Evolutionary conservation across 2,113 vertebrate genomes (phyloP).

Genomic region (Sterna hirundo): DNA sequence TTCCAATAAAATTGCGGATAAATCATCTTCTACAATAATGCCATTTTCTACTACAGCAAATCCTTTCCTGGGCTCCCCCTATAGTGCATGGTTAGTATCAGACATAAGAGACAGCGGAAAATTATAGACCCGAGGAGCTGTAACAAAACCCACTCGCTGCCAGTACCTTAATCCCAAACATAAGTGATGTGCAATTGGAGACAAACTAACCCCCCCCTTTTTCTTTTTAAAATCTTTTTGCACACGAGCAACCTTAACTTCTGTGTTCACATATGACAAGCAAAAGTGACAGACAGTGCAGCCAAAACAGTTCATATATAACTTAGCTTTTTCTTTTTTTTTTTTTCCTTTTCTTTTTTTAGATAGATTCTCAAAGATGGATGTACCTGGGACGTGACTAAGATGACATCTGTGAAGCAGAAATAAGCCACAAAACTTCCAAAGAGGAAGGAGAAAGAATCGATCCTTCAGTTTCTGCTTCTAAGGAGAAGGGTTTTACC

Average conservation of each 20-base stretch:
- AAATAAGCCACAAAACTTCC: slow-evolving; percentile 67
- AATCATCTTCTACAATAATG: background rate
- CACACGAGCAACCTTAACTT: slow-evolving; percentile 76
- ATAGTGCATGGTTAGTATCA: slow-evolving; percentile 42
- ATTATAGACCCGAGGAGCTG: slow-evolving; percentile 30
- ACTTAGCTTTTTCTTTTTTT: slow-evolving; percentile 66
- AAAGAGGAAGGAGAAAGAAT: slow-evolving; percentile 54
- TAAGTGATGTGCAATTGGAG: slow-evolving; percentile 70
- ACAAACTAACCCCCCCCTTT: slow-evolving; percentile 67
- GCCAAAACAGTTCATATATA: slow-evolving; percentile 80
- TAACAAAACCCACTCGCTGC: slow-evolving; percentile 60
- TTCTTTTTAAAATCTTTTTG: slow-evolving; percentile 72
- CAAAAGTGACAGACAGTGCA: slow-evolving; percentile 85
- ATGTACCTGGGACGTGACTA: slow-evolving; percentile 75
- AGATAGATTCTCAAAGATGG: slow-evolving; percentile 74
- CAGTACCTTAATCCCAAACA: slow-evolving; percentile 60
- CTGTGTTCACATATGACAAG: slow-evolving; percentile 77
- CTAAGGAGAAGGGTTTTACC: slow-evolving; percentile 54
- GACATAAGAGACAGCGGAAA: slow-evolving; percentile 35
- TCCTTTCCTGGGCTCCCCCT: slow-evolving; percentile 27
- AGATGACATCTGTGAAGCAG: slow-evolving; percentile 74
- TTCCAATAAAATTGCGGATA: background rate
- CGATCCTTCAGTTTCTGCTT: slow-evolving; percentile 72
- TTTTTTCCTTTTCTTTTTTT: slow-evolving; percentile 31
- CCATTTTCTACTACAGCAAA: background rate